Base-by-base conservation (phyloP, 2,888 invertebrate species). In the Conomelus anceps region DNA sequence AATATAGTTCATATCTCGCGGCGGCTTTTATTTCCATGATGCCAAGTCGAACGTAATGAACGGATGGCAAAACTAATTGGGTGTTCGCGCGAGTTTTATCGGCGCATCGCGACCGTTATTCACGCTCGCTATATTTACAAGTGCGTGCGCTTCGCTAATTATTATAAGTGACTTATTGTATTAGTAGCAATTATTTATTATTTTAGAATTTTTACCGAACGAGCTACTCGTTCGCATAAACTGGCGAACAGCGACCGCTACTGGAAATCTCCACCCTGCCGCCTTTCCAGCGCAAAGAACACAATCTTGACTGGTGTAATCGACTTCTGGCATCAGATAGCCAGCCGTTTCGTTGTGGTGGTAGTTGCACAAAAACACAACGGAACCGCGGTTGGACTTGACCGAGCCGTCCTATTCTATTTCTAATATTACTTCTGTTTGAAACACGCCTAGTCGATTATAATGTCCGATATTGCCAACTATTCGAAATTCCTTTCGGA, bases 151-250 rank as follows among this genome's bases (percentile, higher is more conserved):
- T 24, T 29, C 29, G 86, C 86, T 86, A 86, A 86, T 86, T 86
- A 86, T 29, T 86, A 86, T 86, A 86, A 86, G 86, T 86, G 86
- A 86, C 24, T 86, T 86, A 86, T 86, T 24, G 86, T 86, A 86
- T 86, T 23, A 29, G 86, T 22, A 24, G 86, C 24, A 29, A 86
- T 86, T 26, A 86, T 86, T 86, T 86, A 86, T 86, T 86, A 86
- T 86, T 86, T 86, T 22, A 86, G 63, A 63, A 63, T 63, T 63
- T 63, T 63, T 63, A 63, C 63, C 63, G n/a, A 63, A 63, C 63
- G 11, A n/a, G n/a, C 63, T 63, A 63, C 63, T 63, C 63, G n/a
- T n/a, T 63, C n/a, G 63, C 63, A 63, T 63, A 63, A 63, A 63
- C 63, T 63, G 26, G 26, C 26, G 26, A 26, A 4, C n/a, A n/a